These are phyloP conservation scores for Perccottus glenii DNA, from an alignment of 2,113 vertebrate species.

Conservation along the genomic window DNA sequence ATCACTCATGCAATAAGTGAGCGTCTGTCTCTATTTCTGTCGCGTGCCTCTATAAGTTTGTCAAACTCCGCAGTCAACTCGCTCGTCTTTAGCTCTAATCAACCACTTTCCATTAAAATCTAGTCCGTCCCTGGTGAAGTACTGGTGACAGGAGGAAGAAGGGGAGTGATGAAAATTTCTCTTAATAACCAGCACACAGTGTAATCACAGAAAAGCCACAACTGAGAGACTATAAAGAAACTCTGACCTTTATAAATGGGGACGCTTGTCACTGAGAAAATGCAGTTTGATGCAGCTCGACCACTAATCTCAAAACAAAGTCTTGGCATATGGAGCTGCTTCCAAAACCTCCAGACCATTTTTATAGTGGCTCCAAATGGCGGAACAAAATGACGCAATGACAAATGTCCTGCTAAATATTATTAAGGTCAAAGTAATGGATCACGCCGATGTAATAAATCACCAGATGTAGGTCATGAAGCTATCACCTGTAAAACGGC, in stretches of 20 bases:
- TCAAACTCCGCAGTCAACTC: constrained; percentile 31
- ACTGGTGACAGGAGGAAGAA: constrained; percentile 40
- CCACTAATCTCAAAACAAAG: constrained; percentile 26
- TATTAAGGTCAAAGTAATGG: constrained; percentile 51
- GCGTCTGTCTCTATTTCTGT: not conserved
- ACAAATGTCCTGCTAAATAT: constrained; percentile 41
- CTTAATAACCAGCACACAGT: constrained; percentile 53
- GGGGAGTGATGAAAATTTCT: constrained; percentile 59
- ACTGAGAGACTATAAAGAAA: constrained; percentile 1
- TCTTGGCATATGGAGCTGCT: constrained; percentile 1
- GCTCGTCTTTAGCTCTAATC: constrained; percentile 62
- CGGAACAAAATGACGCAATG: constrained; percentile 31
- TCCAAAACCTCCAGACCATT: constrained; percentile 12
- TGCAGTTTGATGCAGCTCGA: constrained; percentile 32
- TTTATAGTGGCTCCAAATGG: constrained; percentile 18
- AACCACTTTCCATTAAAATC: constrained; percentile 58
- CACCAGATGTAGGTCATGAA: constrained; percentile 38
- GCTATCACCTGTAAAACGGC: constrained; percentile 18
- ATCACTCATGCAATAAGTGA: not conserved
- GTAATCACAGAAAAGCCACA: constrained; percentile 19
- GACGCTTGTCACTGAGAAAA: constrained; percentile 39
- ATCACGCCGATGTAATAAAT: constrained; percentile 39
- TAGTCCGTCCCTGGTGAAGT: constrained; percentile 6
- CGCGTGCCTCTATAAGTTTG: constrained; percentile 28
- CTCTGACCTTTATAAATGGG: constrained; percentile 54